Base-by-base conservation (phyloP, 1,140 invertebrate species). In the Heliconius melpomene region DNA sequence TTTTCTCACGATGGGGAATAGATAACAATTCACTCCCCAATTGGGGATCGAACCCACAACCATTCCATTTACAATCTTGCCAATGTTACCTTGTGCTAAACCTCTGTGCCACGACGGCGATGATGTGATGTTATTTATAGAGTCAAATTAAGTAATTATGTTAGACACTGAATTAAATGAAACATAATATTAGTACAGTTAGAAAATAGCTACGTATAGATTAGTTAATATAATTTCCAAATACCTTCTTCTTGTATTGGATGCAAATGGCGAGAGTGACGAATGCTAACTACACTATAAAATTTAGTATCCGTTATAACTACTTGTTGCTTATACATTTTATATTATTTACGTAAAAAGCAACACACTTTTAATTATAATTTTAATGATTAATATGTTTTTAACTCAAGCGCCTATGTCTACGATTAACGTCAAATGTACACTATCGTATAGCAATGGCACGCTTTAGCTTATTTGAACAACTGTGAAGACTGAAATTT, bases 211-310 rank as follows among this genome's bases (percentile, higher is more conserved):
- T 11, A 57, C 3, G 3, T 57, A 57, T 23, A 23, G 54, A 57
- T 23, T 57, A 23, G 20, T 36, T 72, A 72, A 72, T 36, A 20
- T 3, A 40, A 20, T 26, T 82, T 79, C 81, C 18, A 66, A 78
- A 76, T 86, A 93, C 90, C 89, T 91, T 92, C 90, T 87, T 94
- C 91, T 84, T 88, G 77, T 26, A 92, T 93, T 38, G 88, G 85
- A 82, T 91, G 90, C 71, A 94, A 88, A 79, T 85, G 90, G 74
- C 88, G 85, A 3, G 87, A 91, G 80, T 92, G 90, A 26, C 87
- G 80, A 73, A 94, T 90, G 86, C 90, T 90, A 74, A 93, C 78
- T 82, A 93, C 75, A 82, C 89, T 92, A 38, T 89, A 90, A 26
- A 86, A 84, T 84, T 85, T 87, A 23, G 86, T 88, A 82, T 93